phyloP scores from a whole-genome alignment of 2,797 vertebrate genomes.

The Anabas testudineus region DNA sequence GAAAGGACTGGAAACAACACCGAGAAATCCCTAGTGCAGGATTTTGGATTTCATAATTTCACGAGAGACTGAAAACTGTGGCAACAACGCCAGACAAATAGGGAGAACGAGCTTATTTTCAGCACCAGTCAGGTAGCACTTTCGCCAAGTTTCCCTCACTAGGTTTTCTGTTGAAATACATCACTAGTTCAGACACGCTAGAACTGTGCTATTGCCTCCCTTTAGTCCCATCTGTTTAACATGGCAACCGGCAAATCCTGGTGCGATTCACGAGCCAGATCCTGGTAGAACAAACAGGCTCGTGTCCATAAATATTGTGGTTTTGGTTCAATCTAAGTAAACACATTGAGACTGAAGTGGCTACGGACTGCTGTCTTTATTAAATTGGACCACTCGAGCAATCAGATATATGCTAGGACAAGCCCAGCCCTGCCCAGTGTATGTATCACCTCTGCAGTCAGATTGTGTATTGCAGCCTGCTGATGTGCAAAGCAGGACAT shows the following conservation, averaged over 20 bases:
- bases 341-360: no score
- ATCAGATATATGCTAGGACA: no score
- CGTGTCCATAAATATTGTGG: background rate
- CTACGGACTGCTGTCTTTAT: no score
- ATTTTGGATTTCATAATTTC: slow-evolving; percentile 66
- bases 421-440: no score
- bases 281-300: slow-evolving; percentile 23
- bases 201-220: slow-evolving; percentile 24
- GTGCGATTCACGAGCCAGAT: slow-evolving; percentile 28
- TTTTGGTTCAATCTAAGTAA: no score
- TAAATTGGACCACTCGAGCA: background rate
- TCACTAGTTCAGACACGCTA: slow-evolving; percentile 48
- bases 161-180: slow-evolving; percentile 40
- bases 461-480: no score
- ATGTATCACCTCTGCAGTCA: no score
- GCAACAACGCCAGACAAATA: slow-evolving; percentile 54
- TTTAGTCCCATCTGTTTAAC: slow-evolving; percentile 69
- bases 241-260: slow-evolving; percentile 46
- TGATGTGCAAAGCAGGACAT: no score
- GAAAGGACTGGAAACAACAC: slow-evolving; percentile 33
- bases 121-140: slow-evolving; percentile 44
- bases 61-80: slow-evolving; percentile 63
- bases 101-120: slow-evolving; percentile 45
- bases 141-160: slow-evolving; percentile 35
- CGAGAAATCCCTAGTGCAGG: slow-evolving; percentile 42